Conservation (phyloP, 1,140 invertebrate genomes). For the Euwallacea fornicatus region DNA sequence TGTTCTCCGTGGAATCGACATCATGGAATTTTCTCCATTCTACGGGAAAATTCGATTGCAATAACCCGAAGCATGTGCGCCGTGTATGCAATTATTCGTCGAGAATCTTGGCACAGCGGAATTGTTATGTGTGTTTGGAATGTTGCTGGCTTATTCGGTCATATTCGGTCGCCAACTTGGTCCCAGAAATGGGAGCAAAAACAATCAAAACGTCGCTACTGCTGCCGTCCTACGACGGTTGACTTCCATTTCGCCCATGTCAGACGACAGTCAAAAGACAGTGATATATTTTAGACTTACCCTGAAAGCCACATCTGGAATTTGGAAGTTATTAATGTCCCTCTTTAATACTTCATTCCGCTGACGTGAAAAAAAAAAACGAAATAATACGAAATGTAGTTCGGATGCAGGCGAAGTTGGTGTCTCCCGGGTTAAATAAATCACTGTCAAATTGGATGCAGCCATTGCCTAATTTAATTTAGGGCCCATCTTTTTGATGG, state of each 20-base stretch:
- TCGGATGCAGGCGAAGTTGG: constrained; percentile 17
- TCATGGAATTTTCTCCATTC: constrained; percentile 9
- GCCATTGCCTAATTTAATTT: constrained; percentile 34
- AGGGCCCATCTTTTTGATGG: constrained; percentile 18
- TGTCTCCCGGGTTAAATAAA: constrained; percentile 32
- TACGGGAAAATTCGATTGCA: constrained; percentile 12
- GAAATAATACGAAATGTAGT: constrained; percentile 24
- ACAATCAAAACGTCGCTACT: no score
- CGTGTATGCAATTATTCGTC: constrained; percentile 3
- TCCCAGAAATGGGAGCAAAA: no score
- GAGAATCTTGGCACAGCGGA: constrained; percentile 5
- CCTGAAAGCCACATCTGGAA: constrained; percentile 23
- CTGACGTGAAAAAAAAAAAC: constrained; percentile 2
- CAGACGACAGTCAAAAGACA: constrained; percentile 6
- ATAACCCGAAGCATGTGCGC: constrained; percentile 7
- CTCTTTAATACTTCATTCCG: constrained; percentile 26
- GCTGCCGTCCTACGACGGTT: neutral
- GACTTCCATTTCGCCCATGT: constrained; percentile 10
- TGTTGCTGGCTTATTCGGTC: constrained; percentile 2
- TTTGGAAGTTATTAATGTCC: constrained; percentile 30
- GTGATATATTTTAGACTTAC: constrained; percentile 26
- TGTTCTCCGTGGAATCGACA: constrained; percentile 8
- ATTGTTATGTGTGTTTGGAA: constrained; percentile 5
- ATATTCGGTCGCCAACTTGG: neutral
- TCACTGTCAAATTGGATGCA: constrained; percentile 30